Percentiles rank a stretch among this genome's conserved stretches.
Evolutionary conservation across 2,797 vertebrate genomes (phyloP).

Genomic region (Cygnus olor): DNA sequence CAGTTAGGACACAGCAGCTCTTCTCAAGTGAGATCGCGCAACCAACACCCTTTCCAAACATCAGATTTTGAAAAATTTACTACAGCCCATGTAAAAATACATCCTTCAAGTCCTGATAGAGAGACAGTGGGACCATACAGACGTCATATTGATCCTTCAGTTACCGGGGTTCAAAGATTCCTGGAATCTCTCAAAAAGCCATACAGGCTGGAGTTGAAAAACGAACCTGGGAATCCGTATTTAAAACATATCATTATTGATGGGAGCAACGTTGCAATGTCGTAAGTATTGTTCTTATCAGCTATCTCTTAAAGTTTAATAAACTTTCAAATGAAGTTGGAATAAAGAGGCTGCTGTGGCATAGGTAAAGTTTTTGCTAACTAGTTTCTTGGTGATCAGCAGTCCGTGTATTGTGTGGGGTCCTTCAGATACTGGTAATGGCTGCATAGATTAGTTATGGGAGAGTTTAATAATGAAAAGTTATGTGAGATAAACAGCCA

Average conservation of each 20-base stretch:
- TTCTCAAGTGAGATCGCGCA: conserved; percentile 38
- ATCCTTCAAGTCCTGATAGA: not conserved
- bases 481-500: not conserved
- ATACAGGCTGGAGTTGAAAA: conserved; percentile 89
- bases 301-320: not conserved
- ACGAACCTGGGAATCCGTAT: conserved; percentile 85
- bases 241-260: conserved; percentile 95
- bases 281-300: conserved; percentile 84
- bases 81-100: not conserved
- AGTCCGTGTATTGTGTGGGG: not conserved
- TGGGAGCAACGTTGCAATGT: conserved; percentile 96
- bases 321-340: not conserved
- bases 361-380: not conserved
- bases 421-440: not conserved
- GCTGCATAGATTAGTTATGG: not conserved
- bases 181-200: conserved; percentile 90
- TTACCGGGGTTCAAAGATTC: conserved; percentile 91
- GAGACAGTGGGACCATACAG: conserved; percentile 8
- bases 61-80: not conserved
- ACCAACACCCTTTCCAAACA: conserved; percentile 36
- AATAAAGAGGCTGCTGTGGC: not conserved
- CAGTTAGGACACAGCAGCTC: conserved; percentile 67
- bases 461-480: not conserved
- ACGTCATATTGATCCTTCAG: conserved; percentile 68
- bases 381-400: not conserved